phyloP scores from a whole-genome alignment of 2,113 vertebrate species.

The Picathartes gymnocephalus region DNA sequence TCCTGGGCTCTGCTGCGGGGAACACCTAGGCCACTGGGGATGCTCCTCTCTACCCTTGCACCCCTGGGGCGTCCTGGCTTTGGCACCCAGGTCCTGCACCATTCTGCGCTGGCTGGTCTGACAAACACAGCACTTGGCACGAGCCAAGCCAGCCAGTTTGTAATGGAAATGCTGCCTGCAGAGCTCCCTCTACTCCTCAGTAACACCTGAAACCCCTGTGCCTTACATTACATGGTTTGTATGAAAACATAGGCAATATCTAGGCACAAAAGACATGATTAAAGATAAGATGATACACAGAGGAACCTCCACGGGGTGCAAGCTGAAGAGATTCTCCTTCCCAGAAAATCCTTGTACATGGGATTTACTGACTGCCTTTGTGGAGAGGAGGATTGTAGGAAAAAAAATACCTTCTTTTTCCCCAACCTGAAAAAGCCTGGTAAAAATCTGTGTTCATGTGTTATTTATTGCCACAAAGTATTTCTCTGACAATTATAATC shows the following conservation, averaged over 20 bases:
- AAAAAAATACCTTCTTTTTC: not conserved
- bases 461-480: not conserved
- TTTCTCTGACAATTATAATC: not conserved
- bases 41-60: not conserved
- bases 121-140: not conserved
- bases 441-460: not conserved
- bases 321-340: not conserved
- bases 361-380: not conserved
- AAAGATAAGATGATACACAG: not conserved
- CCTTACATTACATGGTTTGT: not conserved
- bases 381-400: not conserved
- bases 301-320: not conserved
- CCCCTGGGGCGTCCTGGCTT: not conserved
- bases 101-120: fast-evolving
- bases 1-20: not conserved
- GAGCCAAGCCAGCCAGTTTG: not conserved
- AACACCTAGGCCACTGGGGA: not conserved
- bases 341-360: not conserved
- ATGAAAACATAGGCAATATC: not conserved
- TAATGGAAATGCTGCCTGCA: not conserved
- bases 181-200: not conserved
- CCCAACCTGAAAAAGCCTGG: not conserved
- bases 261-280: not conserved
- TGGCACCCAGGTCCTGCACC: fast-evolving
- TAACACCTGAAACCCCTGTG: not conserved